phyloP scores from a whole-genome alignment of 2,888 invertebrate genomes.

The Dexiosoma caninum region DNA sequence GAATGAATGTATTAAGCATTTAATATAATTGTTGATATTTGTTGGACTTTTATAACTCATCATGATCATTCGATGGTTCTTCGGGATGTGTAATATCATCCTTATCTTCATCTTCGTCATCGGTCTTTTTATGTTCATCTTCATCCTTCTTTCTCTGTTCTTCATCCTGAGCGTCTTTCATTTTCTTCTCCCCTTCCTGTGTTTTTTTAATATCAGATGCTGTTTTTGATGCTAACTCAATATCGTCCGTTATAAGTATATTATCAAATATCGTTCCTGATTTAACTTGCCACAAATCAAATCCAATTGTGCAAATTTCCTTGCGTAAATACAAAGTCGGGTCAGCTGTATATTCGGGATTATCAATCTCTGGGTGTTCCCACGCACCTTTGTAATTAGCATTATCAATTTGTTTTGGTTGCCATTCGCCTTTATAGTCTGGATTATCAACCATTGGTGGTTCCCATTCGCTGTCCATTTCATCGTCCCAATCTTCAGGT shows the following conservation, averaged over 20 bases:
- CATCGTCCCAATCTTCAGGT: conserved; percentile 99
- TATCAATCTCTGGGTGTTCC: conserved; percentile 99
- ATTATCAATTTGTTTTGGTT: conserved; percentile 98
- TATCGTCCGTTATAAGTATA: conserved; percentile 93
- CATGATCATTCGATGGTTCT: too few relatives aligned
- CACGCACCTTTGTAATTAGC: conserved; percentile 97
- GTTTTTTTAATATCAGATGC: conserved; percentile 83
- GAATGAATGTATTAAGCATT: too few relatives aligned
- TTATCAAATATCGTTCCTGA: conserved; percentile 99
- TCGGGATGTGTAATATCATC: too few relatives aligned
- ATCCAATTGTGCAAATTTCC: conserved; percentile 94
- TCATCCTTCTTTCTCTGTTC: too few relatives aligned
- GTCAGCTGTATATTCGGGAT: conserved; percentile 96
- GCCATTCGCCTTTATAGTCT: conserved; percentile 99
- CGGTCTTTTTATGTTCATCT: too few relatives aligned
- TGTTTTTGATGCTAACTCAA: conserved; percentile 84
- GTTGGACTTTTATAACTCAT: too few relatives aligned
- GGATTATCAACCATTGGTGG: conserved; percentile 99
- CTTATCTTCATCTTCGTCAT: too few relatives aligned
- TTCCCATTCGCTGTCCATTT: conserved; percentile 99
- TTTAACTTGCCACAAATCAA: conserved; percentile 99
- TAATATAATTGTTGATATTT: too few relatives aligned
- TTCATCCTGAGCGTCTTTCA: conserved; percentile 94
- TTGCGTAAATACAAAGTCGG: conserved; percentile 89
- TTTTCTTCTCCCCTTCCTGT: conserved; percentile 94